Base-by-base conservation (phyloP, 1,140 invertebrate genomes). In the Caenorhabditis elegans region DNA sequence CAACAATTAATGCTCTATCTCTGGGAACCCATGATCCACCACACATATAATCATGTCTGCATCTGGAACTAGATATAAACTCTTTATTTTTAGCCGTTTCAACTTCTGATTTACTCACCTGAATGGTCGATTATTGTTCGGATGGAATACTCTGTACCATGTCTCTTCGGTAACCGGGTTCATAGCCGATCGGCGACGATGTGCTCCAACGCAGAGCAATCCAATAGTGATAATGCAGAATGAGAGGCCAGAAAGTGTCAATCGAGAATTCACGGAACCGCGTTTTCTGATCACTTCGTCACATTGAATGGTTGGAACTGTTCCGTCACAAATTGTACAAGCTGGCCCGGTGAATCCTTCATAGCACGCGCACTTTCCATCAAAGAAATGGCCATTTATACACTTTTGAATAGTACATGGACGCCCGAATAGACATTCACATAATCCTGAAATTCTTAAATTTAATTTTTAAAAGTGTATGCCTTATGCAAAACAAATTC, bases 141-240 rank as follows among this genome's bases (percentile, higher is more conserved):
- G 78, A 70, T 77, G 65, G 47, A 81, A 81, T 24, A 81, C 65
- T 22, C 80, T 19, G 36, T 81, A 81, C 80, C 80, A 81, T 3
- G 80, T 81, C 47, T 81, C 80, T 47, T 70, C 49, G 5, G 60
- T 39, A 31, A 43, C 17, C 19, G 80, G 60, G 47, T 65, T 80
- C 48, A 81, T 49, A n/a, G 53, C 80, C 11, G 70, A 60, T 76
- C 65, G 13, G 6, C 80, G 43, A 34, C 80, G 60, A 70, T 75
- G 51, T 11, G 82, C 82, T 36, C 79, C 55, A 75, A 83, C 82
- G 75, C 82, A 83, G 17, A 83, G 78, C 8, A 83, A 19, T 51
- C 76, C 82, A 36, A 83, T 83, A 10, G 78, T 83, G 24, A 83
- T 83, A 19, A 83, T 79, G 36, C 82, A 83, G 39, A 83, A 83